Conservation (phyloP, 2,797 vertebrate genomes). For the Cottoperca gobio region DNA sequence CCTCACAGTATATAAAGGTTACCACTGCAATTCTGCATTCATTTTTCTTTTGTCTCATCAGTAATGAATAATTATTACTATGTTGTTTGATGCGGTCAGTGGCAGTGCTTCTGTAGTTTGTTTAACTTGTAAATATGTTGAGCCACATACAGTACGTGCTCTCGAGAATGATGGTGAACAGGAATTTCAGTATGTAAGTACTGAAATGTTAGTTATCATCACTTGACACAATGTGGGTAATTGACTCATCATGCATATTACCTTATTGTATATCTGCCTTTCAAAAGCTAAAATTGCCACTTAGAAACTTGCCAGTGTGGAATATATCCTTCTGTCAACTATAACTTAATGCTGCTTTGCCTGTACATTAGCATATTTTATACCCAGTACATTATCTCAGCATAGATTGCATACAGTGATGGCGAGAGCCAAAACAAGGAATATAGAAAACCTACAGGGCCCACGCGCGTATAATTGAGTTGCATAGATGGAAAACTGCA, state of each 20-base stretch:
- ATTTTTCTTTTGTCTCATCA: not conserved
- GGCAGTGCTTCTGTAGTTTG: not conserved
- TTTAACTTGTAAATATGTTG: slow-evolving; percentile 3
- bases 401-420: slow-evolving; percentile 40
- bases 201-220: slow-evolving; percentile 9
- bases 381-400: slow-evolving; percentile 28
- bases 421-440: slow-evolving; percentile 39
- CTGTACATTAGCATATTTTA: slow-evolving; percentile 41
- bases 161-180: not conserved
- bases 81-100: not conserved
- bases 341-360: slow-evolving; percentile 36
- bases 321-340: slow-evolving; percentile 40
- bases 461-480: slow-evolving; percentile 53
- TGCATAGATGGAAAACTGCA: slow-evolving; percentile 47
- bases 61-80: not conserved
- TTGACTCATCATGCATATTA: slow-evolving; percentile 32
- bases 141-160: no score
- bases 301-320: slow-evolving; percentile 34
- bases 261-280: slow-evolving; percentile 18
- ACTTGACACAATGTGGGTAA: no score
- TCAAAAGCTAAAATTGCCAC: slow-evolving; percentile 45
- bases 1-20: not conserved
- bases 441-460: slow-evolving; percentile 38
- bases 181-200: slow-evolving; percentile 20
- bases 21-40: not conserved